These are phyloP conservation scores for Cromileptes altivelis DNA, from an alignment of 2,113 vertebrate genomes.

Conservation along the genomic window DNA sequence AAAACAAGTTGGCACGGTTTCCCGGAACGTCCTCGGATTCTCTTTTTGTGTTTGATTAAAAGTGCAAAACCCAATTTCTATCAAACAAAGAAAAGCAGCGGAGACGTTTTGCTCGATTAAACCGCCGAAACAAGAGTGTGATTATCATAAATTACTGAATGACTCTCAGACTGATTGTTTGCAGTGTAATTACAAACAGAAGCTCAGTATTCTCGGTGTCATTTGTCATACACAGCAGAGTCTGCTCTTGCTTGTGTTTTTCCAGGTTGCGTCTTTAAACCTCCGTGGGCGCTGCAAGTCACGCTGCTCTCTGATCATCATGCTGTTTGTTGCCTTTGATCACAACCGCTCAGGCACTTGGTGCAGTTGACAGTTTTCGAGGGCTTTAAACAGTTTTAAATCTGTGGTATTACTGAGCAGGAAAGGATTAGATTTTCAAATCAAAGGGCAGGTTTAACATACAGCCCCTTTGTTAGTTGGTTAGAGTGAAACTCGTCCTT, in stretches of 20 bases:
- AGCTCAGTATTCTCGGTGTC: not conserved
- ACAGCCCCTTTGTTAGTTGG: not conserved
- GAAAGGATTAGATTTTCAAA: constrained; percentile 2
- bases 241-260: not conserved
- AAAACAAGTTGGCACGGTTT: not conserved
- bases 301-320: constrained; percentile 36
- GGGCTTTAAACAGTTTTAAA: constrained; percentile 14
- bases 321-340: constrained; percentile 53
- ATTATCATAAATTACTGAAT: not conserved
- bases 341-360: constrained; percentile 23
- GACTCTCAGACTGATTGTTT: not conserved
- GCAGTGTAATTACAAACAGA: not conserved
- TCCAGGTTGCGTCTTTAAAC: constrained; percentile 5
- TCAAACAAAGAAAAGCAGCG: not conserved
- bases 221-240: not conserved
- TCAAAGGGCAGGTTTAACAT: not conserved
- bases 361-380: constrained; percentile 3
- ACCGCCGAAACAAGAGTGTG: not conserved
- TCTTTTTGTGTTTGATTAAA: too few relatives aligned
- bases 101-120: not conserved
- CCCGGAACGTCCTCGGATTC: not conserved
- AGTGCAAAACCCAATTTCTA: not conserved
- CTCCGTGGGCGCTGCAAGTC: not conserved
- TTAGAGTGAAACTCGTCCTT: not conserved
- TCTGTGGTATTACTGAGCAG: not conserved